phyloP scores from a whole-genome alignment of 2,113 vertebrate species.

The Bos indicus region DNA sequence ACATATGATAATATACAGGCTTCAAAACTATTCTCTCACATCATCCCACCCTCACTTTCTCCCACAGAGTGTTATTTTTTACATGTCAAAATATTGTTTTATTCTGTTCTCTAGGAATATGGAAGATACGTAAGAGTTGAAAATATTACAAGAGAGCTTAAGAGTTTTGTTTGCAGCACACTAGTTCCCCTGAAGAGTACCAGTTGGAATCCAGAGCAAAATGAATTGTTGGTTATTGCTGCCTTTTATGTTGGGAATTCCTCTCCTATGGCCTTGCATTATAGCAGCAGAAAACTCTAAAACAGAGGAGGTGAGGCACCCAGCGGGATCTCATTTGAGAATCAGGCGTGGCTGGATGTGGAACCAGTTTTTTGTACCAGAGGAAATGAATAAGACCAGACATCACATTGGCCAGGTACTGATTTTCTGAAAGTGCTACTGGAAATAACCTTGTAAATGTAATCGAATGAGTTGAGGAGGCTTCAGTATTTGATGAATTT shows the following conservation, averaged over 20 bases:
- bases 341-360: conserved; percentile 88
- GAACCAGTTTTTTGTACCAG: conserved; percentile 87
- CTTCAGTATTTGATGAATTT: background rate
- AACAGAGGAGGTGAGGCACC: background rate
- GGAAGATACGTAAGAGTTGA: background rate
- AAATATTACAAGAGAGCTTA: background rate
- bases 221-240: conserved; percentile 76
- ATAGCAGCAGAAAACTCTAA: background rate
- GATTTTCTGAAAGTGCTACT: background rate
- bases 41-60: background rate
- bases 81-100: background rate
- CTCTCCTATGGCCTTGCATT: conserved; percentile 74
- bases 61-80: background rate
- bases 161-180: background rate
- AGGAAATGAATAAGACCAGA: conserved; percentile 81
- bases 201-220: conserved; percentile 54
- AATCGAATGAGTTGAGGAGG: background rate
- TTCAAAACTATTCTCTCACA: background rate
- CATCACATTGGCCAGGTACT: conserved; percentile 89
- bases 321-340: conserved; percentile 63
- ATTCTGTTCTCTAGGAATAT: conserved; percentile 39
- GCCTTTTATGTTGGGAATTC: conserved; percentile 69
- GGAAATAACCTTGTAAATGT: background rate
- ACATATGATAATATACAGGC: background rate
- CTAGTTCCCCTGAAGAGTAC: conserved; percentile 16